Evolutionary conservation across 2,113 vertebrate genomes (phyloP).

Genomic region (Alexandromys fortis): DNA sequence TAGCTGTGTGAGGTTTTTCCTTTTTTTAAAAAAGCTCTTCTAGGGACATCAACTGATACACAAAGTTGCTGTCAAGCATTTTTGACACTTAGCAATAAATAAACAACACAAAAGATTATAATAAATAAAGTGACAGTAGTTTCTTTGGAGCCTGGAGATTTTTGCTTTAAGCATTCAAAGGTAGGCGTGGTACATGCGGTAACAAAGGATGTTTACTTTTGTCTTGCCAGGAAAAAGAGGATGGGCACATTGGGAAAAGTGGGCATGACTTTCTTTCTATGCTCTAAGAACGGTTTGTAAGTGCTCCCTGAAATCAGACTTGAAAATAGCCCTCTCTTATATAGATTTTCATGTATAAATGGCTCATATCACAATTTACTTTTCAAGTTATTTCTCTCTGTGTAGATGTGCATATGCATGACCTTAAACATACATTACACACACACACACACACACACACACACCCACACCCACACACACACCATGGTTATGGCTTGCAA

Average conservation of each 20-base stretch:
- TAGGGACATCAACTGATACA: background rate
- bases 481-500: constrained; percentile 29
- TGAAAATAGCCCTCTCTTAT: background rate
- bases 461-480: background rate
- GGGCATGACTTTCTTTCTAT: background rate
- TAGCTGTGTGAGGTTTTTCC: background rate
- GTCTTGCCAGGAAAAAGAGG: constrained; percentile 3
- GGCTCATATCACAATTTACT: constrained; percentile 39
- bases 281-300: constrained; percentile 15
- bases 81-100: constrained; percentile 4
- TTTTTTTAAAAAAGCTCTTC: background rate
- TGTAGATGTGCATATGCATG: background rate
- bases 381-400: constrained; percentile 19
- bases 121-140: background rate
- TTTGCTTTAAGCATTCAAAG: background rate
- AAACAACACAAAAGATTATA: constrained; percentile 23
- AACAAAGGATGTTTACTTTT: constrained; percentile 3
- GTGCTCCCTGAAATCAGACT: constrained; percentile 47
- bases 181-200: background rate
- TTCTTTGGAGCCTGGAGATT: background rate
- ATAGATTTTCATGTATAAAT: constrained; percentile 55
- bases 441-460: background rate
- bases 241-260: background rate
- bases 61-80: background rate
- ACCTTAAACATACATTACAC: too few relatives aligned